Base-by-base conservation (phyloP, 2,888 invertebrate species). In the Beris chalybata region DNA sequence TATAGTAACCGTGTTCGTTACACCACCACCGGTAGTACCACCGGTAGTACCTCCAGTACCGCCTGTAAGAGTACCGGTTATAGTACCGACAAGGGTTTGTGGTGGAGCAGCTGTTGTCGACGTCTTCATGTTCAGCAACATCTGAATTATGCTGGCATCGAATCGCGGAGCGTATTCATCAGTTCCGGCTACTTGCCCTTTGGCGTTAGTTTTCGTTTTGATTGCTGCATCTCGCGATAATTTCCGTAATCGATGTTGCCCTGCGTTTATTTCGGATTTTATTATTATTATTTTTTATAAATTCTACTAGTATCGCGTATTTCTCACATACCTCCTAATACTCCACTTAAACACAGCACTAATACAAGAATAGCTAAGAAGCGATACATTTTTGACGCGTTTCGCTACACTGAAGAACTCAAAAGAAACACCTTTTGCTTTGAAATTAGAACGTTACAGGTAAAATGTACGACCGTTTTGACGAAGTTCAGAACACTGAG, bases 21-120 rank as follows among this genome's bases (percentile, higher is more conserved):
- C 9, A 38, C 7, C 9, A 9, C 38, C 38, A 30, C 31, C 29
- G 9, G 29, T 53, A 12, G 6, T n/a, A 30, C 30, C 31, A 7
- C 53, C 53, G 2, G 52, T 52, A 30, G 53, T 53, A 30, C 22
- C 30, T 29, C 7, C 5, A 11, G 12, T 11, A 31, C 30, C 29
- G 11, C 52, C 52, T 15, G 52, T 52, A 22, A 52, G 52, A 29
- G 30, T 52, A 15, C 52, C 52, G n/a, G 53, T 53, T 30, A 53
- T 53, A 31, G 31, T 30, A 7, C 53, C 53, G 4, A 31, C 31
- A 4, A 53, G 11, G 4, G 30, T 52, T 7, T 31, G 4, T 12
- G 53, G 30, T 53, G 53, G 31, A 38, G 9, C 38, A 5, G 38
- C 3, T 38, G 38, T 38, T 38, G 38, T 38, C 9, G 38, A 38